Evolutionary conservation across 2,113 vertebrate species (phyloP).

Genomic region (Ptychochromis oligacanthus): DNA sequence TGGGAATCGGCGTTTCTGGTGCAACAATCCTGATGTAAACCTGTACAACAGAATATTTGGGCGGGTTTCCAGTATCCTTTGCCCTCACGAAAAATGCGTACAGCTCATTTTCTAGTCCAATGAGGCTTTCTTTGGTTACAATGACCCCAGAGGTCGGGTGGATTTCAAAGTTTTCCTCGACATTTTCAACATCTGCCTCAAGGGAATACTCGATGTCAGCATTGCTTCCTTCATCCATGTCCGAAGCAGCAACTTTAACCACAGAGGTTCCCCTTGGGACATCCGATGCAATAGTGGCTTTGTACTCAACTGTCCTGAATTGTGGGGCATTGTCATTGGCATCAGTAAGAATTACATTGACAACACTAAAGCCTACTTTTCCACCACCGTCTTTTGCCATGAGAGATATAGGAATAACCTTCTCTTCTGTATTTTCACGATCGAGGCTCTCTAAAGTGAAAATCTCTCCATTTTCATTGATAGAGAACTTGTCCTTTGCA

Average conservation of each 20-base stretch:
- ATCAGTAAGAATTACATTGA: constrained; percentile 96
- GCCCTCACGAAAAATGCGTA: constrained; percentile 92
- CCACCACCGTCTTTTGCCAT: constrained; percentile 94
- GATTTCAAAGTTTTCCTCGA: constrained; percentile 94
- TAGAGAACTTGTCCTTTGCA: constrained; percentile 92
- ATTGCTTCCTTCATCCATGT: constrained; percentile 95
- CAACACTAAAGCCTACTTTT: constrained; percentile 91
- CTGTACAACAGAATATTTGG: constrained; percentile 87
- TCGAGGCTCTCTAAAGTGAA: constrained; percentile 91
- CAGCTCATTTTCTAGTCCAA: constrained; percentile 93
- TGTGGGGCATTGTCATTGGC: constrained; percentile 95
- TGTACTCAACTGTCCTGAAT: constrained; percentile 90
- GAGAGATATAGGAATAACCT: constrained; percentile 90
- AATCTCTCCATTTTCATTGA: constrained; percentile 88
- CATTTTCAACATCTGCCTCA: constrained; percentile 89
- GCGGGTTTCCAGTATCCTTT: constrained; percentile 88
- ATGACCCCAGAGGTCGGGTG: constrained; percentile 87
- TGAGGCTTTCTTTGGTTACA: constrained; percentile 93
- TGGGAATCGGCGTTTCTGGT: constrained; percentile 86
- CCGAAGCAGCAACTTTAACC: constrained; percentile 89
- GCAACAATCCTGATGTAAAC: constrained; percentile 90
- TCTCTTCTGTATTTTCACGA: constrained; percentile 89
- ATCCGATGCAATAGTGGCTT: constrained; percentile 86
- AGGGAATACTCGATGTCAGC: constrained; percentile 91
- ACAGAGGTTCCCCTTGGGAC: constrained; percentile 88